Evolutionary conservation across 2,888 invertebrate genomes (phyloP).

Genomic region (Conistra vaccinii): DNA sequence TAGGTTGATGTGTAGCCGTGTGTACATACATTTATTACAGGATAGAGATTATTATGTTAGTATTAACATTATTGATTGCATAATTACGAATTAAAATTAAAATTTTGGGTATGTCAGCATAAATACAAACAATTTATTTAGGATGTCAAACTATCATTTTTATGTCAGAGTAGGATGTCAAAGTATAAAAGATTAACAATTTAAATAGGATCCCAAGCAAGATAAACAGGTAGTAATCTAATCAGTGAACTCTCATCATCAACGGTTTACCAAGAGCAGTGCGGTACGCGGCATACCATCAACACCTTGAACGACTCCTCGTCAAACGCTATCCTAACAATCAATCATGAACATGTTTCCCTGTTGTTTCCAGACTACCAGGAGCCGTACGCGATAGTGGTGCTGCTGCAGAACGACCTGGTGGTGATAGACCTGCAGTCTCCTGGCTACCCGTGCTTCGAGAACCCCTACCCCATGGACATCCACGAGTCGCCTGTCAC

Average conservation of each 20-base stretch:
- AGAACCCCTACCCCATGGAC: constrained; percentile 99
- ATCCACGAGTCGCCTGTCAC: constrained; percentile 99
- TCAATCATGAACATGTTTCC: not conserved
- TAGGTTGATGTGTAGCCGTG: too few species aligned
- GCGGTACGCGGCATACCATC: not conserved
- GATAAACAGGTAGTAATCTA: not conserved
- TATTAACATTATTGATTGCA: too few species aligned
- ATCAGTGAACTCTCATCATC: not conserved
- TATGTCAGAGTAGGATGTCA: too few species aligned
- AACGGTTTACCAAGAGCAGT: not conserved
- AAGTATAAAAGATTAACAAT: too few species aligned
- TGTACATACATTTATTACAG: too few species aligned
- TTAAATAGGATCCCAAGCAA: not conserved
- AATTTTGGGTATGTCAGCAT: too few species aligned
- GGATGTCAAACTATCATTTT: too few species aligned
- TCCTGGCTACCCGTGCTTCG: constrained; percentile 99
- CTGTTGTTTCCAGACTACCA: constrained; percentile 94
- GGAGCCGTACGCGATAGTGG: constrained; percentile 99
- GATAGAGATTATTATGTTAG: too few species aligned
- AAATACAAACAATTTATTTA: too few species aligned
- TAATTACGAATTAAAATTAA: too few species aligned
- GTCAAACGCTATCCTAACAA: not conserved
- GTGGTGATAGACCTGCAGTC: constrained; percentile 99
- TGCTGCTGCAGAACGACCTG: constrained; percentile 98
- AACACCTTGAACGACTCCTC: not conserved